Percentiles rank a stretch among this genome's conserved stretches.
phyloP scores from a whole-genome alignment of 2,888 invertebrate species.

The Xylota sylvarum region DNA sequence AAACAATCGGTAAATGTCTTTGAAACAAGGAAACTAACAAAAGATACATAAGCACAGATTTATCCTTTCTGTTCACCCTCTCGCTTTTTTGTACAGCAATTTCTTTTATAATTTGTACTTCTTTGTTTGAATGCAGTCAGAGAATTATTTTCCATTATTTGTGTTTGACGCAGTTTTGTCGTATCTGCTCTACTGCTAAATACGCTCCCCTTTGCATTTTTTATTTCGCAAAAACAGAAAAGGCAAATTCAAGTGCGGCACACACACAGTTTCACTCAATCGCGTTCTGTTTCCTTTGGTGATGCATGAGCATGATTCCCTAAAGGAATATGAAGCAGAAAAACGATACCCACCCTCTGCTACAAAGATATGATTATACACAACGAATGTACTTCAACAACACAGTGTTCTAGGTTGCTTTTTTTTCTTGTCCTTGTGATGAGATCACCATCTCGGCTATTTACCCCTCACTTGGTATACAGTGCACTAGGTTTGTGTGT shows the following conservation, averaged over 20 bases:
- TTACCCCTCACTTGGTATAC: conserved; percentile 23
- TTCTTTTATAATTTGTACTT: conserved; percentile 7
- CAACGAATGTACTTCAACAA: conserved; percentile 35
- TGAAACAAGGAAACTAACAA: background rate
- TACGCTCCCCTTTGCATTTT: background rate
- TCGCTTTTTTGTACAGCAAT: background rate
- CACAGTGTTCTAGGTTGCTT: conserved; percentile 29
- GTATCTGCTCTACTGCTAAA: background rate
- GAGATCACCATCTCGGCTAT: conserved; percentile 48
- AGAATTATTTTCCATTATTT: conserved; percentile 42
- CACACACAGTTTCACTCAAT: conserved; percentile 12
- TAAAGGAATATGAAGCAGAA: conserved; percentile 30
- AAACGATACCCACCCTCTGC: conserved; percentile 4
- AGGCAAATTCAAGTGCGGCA: background rate
- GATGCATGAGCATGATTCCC: conserved; percentile 34
- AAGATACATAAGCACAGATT: conserved; percentile 2
- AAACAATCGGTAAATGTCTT: background rate
- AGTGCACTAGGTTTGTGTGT: conserved; percentile 65
- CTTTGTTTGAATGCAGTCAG: conserved; percentile 37
- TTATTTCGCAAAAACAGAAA: background rate
- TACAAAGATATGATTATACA: conserved; percentile 19
- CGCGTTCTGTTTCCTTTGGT: conserved; percentile 29
- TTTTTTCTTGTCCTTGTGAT: conserved; percentile 28
- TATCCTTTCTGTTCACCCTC: background rate
- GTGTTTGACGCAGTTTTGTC: conserved; percentile 45